Evolutionary conservation across 2,888 invertebrate genomes (phyloP).

Genomic region (Hydroisotoma schaefferi): DNA sequence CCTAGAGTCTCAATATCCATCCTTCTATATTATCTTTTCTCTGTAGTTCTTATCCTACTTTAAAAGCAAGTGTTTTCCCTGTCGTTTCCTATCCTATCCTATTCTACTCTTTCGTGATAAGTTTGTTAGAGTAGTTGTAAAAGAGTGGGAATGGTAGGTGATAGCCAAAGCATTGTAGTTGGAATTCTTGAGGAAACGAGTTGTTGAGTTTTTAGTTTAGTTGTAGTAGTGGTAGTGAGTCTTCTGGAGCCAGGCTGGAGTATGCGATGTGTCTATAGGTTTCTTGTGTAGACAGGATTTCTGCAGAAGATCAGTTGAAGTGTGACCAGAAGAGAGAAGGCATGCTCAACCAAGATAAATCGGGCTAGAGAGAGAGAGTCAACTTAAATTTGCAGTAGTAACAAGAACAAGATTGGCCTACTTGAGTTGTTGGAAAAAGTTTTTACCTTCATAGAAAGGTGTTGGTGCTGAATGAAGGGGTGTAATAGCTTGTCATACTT

Average conservation of each 20-base stretch:
- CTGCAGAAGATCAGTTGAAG: neutral
- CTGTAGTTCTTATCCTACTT: neutral
- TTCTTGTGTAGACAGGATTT: neutral
- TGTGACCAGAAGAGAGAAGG: neutral
- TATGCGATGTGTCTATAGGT: no score
- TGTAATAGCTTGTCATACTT: constrained; percentile 3
- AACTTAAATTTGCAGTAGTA: neutral
- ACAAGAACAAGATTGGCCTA: constrained; percentile 3
- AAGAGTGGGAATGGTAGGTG: neutral
- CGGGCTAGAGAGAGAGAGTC: neutral
- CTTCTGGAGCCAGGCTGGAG: no score
- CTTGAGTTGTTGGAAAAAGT: constrained; percentile 5
- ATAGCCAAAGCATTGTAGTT: no score
- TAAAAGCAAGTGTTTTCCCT: no score
- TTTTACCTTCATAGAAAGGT: neutral
- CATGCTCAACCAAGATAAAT: neutral
- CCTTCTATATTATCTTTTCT: no score
- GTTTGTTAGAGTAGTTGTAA: neutral
- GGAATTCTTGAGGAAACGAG: constrained; percentile 4
- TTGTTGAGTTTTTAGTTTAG: neutral
- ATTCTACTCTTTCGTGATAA: neutral
- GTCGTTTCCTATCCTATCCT: neutral
- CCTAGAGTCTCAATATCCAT: no score
- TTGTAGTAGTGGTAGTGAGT: neutral
- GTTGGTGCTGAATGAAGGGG: neutral